phyloP scores from a whole-genome alignment of 2,888 invertebrate genomes.

The Anagyrus pseudococci region DNA sequence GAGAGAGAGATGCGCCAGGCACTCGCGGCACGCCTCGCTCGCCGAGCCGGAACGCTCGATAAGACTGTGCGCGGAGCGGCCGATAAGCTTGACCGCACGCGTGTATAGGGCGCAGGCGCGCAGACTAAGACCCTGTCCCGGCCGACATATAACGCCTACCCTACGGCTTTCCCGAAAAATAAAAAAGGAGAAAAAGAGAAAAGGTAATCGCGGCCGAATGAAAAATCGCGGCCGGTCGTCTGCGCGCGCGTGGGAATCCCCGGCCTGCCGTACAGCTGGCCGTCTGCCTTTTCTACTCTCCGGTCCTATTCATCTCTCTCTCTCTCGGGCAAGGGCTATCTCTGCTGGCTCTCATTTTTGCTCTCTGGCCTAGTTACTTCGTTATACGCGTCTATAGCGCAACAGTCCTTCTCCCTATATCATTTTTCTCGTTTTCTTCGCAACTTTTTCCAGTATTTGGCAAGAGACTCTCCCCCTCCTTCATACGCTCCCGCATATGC shows the following conservation, averaged over 20 bases:
- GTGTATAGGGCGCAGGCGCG: constrained; percentile 5
- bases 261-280: no score
- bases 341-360: constrained; percentile 13
- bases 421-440: no score
- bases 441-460: no score
- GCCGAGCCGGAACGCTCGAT: constrained; percentile 40
- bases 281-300: no score
- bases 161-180: background rate
- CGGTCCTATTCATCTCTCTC: no score
- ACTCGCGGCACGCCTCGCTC: constrained; percentile 32
- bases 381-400: no score
- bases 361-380: constrained; percentile 20
- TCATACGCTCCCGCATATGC: background rate
- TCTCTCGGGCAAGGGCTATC: background rate
- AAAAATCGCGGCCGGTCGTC: constrained; percentile 19
- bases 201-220: constrained; percentile 6
- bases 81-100: constrained; percentile 41
- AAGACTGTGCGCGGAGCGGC: constrained; percentile 37
- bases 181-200: background rate
- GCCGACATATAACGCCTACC: constrained; percentile 15
- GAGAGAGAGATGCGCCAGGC: no score
- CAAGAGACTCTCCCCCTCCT: no score
- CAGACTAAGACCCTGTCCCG: constrained; percentile 5
- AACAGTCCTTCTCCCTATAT: no score
- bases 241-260: no score